Percentiles rank a stretch among this genome's conserved stretches.
phyloP scores from a whole-genome alignment of 2,888 invertebrate genomes.

The Eustalomyia histrio region DNA sequence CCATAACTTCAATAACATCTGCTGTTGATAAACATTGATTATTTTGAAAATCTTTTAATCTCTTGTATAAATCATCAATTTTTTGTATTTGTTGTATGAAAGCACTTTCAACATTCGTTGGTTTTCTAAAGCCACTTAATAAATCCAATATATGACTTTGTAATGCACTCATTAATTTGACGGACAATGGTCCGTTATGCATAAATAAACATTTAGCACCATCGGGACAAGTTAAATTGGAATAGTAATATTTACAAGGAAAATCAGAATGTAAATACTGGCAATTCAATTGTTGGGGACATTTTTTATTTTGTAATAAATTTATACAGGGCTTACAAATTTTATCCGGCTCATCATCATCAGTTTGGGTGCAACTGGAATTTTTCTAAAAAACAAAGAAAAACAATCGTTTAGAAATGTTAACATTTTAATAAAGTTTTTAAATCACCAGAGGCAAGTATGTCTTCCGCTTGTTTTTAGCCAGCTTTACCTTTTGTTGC shows the following conservation, averaged over 20 bases:
- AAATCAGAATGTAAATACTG: conserved; percentile 96
- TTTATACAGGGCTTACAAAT: conserved; percentile 31
- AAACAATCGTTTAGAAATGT: neutral
- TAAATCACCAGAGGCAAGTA: neutral
- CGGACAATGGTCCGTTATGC: conserved; percentile 55
- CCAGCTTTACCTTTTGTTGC: neutral
- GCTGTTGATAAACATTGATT: neutral
- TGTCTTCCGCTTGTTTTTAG: neutral
- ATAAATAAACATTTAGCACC: conserved; percentile 69
- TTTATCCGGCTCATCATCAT: neutral
- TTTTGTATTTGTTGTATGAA: conserved; percentile 50
- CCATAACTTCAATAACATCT: conserved; percentile 51
- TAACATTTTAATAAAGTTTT: neutral
- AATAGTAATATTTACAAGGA: conserved; percentile 97
- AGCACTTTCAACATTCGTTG: conserved; percentile 16
- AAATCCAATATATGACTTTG: conserved; percentile 52
- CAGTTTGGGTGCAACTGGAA: conserved; percentile 2
- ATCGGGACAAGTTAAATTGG: conserved; percentile 89
- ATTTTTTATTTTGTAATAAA: conserved; percentile 84
- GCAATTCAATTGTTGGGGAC: conserved; percentile 94
- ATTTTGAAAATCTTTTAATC: conserved; percentile 27
- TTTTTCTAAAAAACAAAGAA: neutral
- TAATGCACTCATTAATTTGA: conserved; percentile 33
- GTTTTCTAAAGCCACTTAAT: conserved; percentile 10
- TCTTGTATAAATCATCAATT: conserved; percentile 40